Evolutionary conservation across 1,140 invertebrate genomes (phyloP), one percentile per base, ranked within the genome.

Genomic region (Drosophila insularis): DNA sequence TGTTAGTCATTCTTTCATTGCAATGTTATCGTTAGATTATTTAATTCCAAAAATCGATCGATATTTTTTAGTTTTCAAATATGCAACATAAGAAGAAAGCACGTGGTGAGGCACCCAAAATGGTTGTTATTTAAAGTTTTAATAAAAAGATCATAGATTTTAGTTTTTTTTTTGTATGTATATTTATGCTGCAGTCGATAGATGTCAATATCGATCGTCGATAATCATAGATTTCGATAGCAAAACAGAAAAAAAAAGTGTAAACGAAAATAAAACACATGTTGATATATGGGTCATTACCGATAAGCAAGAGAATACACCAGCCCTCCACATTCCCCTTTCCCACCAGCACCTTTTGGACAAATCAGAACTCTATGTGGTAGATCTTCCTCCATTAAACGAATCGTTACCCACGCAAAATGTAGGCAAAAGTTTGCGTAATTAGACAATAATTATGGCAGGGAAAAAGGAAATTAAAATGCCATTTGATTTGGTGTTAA

Each of bases 251-350:
- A 27, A 27, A 27, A 23, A 3, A 7, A 55, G 14, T 13, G 11
- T 31, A 55, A 55, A 55, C 21, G n/a, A 43, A 58, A 67, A 74
- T 27, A 63, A 74, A 87, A 86, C 82, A 86, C 75, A 86, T 82
- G 82, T 72, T 89, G 82, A 82, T 86, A 87, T 86, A 78, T 86
- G 68, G 85, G 82, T 89, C 82, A 87, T 50, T 68, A 69, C 21
- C 68, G 71, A 78, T 75, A 68, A 71, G 55, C 32, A 46, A 19
- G 19, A 8, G 2, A 43, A 43, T 19, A 46, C 17, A 8, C 17
- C 17, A 7, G 10, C 32, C 8, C 32, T 3, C 35, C 35, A 37
- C 10, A 0, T 13, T 2, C 35, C 11, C 19, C 4, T 5, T 21
- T 27, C 4, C 4, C 1, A 23, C 27, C 21, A 21, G 21, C 21